Conservation (phyloP, 2,888 invertebrate genomes). For the Ptilodon capucinus region DNA sequence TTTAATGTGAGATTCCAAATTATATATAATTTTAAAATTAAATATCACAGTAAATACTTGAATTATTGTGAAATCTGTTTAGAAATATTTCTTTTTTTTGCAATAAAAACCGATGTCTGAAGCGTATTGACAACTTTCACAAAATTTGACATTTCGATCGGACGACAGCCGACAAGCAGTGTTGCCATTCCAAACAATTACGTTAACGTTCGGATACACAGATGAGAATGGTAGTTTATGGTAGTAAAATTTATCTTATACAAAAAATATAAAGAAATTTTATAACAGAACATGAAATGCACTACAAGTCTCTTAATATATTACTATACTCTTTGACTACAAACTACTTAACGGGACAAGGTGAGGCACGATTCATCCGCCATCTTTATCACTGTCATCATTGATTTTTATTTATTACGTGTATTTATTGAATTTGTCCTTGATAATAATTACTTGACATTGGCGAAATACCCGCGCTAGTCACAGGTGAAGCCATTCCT, state of each 20-base stretch:
- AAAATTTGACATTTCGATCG: conserved; percentile 44
- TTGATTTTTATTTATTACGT: too few species aligned
- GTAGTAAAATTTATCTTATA: too few species aligned
- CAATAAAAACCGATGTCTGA: conserved; percentile 41
- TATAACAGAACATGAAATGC: too few species aligned
- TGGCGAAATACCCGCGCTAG: too few species aligned
- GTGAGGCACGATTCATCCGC: too few species aligned
- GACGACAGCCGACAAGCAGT: conserved; percentile 8
- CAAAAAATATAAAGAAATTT: not conserved
- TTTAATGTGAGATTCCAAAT: conserved; percentile 28
- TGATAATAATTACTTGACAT: too few species aligned
- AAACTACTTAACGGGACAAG: too few species aligned
- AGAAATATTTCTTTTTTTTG: conserved; percentile 39
- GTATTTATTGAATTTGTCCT: too few species aligned
- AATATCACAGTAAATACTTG: conserved; percentile 31
- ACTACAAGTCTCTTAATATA: too few species aligned
- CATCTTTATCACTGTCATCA: too few species aligned
- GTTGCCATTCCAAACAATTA: conserved; percentile 44
- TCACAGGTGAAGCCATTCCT: too few species aligned
- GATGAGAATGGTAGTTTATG: not conserved
- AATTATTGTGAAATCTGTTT: conserved; percentile 31
- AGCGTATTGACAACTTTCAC: conserved; percentile 65
- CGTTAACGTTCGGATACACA: conserved; percentile 32
- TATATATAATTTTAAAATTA: conserved; percentile 24
- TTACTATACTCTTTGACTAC: too few species aligned